These are phyloP conservation scores for Brachionus plicatilis DNA, from an alignment of 1,140 invertebrate genomes.

Conservation along the genomic window DNA sequence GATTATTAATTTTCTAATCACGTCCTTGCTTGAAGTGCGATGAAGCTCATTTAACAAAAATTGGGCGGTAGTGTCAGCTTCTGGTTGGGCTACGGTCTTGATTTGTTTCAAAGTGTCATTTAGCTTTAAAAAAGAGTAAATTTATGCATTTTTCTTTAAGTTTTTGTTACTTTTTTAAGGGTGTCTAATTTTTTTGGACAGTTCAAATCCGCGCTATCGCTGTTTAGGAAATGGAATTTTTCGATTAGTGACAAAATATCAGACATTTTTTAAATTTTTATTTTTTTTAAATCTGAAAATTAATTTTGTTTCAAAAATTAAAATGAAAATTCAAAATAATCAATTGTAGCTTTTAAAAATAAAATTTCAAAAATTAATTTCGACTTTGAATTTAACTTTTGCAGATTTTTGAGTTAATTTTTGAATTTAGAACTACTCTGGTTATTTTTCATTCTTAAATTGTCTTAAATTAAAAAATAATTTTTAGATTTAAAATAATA, in stretches of 20 bases:
- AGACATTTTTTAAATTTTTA: neutral
- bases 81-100: neutral
- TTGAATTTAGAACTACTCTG: too few relatives aligned
- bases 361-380: too few relatives aligned
- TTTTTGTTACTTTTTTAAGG: neutral
- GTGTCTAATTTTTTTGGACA: neutral
- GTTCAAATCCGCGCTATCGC: neutral
- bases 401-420: too few relatives aligned
- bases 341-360: too few relatives aligned
- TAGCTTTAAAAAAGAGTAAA: neutral
- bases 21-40: constrained; percentile 8
- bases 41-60: neutral
- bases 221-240: neutral
- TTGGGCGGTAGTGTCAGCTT: neutral
- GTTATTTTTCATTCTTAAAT: too few relatives aligned
- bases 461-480: too few relatives aligned
- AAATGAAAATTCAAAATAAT: too few relatives aligned
- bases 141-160: neutral
- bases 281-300: neutral
- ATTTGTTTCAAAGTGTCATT: neutral
- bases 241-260: neutral
- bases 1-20: constrained; percentile 16
- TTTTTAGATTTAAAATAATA: too few relatives aligned
- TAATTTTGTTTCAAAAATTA: neutral
- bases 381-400: too few relatives aligned